Base-by-base conservation (phyloP, 2,797 vertebrate species). In the Epinephelus malabaricus region DNA sequence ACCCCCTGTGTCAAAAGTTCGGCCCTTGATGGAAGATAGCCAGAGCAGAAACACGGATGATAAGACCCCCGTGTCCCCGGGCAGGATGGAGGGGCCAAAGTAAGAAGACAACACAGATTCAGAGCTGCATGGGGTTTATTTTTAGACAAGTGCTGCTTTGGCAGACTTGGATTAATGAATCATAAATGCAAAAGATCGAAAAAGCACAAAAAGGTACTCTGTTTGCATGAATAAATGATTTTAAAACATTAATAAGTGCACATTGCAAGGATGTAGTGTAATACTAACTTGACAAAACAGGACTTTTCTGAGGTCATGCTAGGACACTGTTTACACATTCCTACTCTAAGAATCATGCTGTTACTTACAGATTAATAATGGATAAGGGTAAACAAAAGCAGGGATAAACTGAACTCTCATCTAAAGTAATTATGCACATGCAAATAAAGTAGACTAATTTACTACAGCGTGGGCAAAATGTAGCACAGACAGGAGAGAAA, bases 1-100 rank as follows among this genome's bases (percentile, higher is more conserved):
- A 25, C 92, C 90, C 3, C 92, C 84, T 0, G 91, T 94, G 75
- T 93, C 92, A 3, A 89, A 89, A 68, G 92, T 93, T 1, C 84
- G 69, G 18, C 93, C 94, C 8, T 55, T 92, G 77, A 90, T 92
- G 86, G 90, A 93, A 47, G 80, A 68, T 0, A 17, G 46, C 9
- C 74, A 60, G 17, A 51, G 14, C 56, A 59, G 56, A 27, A 73
- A 51, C 50, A 6, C n/a, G 0, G 88, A 89, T 2, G 84, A 90
- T 45, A 34, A 70, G 60, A 84, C 68, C 25, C 72, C 79, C 0
- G 13, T 18, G 34, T 76, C 79, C 27, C 50, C 74, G 1, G 45
- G 38, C 2, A 69, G 46, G 62, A 78, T 3, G 0, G 77, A 89
- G 56, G 62, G 34, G 49, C 69, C 51, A 46, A 87, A 50, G 93